Percentiles rank a stretch among this genome's conserved stretches.
Evolutionary conservation across 2,113 vertebrate species (phyloP).

Genomic region (Apodemus speciosus): DNA sequence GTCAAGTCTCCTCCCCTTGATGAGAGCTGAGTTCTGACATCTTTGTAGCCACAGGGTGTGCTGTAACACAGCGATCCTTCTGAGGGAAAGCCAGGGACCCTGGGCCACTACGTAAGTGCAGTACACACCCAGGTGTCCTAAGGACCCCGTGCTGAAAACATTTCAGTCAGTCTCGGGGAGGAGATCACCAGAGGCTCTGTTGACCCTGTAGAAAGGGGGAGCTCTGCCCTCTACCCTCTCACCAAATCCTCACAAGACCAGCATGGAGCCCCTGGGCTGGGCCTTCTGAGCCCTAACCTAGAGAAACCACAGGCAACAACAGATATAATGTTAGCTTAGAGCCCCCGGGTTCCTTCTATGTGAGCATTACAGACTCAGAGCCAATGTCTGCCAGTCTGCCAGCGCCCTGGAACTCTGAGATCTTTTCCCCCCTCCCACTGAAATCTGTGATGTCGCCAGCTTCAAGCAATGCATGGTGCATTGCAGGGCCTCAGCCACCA

Average conservation of each 20-base stretch:
- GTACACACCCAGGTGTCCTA: background rate
- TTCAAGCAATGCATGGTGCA: background rate
- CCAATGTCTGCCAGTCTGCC: background rate
- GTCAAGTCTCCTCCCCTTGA: background rate
- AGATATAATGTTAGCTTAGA: background rate
- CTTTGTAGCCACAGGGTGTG: background rate
- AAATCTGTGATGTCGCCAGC: background rate
- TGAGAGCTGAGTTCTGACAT: background rate
- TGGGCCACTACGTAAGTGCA: background rate
- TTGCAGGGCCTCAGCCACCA: background rate
- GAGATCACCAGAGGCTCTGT: background rate
- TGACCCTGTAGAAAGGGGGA: accelerated
- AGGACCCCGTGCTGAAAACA: background rate
- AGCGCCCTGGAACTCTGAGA: background rate
- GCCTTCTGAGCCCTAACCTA: background rate
- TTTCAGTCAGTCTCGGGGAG: background rate
- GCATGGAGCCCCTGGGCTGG: background rate
- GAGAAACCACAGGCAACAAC: background rate
- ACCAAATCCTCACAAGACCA: background rate
- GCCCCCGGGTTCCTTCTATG: background rate
- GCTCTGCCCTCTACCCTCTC: background rate
- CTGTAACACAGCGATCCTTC: background rate
- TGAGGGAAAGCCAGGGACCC: background rate
- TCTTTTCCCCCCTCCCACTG: background rate
- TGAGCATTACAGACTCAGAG: background rate